Evolutionary conservation across 2,797 vertebrate species (phyloP).

Genomic region (Onychomys arenicola): DNA sequence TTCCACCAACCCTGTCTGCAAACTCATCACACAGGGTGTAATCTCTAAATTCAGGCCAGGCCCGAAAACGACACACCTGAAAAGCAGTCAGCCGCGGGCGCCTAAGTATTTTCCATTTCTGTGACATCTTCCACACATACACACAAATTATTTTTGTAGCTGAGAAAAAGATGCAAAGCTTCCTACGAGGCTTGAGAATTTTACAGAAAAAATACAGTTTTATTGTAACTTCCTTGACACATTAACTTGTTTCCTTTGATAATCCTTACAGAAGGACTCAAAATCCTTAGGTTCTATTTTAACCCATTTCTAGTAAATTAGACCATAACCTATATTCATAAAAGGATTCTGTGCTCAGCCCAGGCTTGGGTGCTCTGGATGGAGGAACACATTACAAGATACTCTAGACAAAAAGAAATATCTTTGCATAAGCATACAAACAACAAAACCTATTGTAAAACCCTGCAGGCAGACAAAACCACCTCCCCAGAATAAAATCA

Average conservation of each 20-base stretch:
- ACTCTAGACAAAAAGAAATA: slow-evolving; percentile 67
- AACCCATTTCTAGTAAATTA: slow-evolving; percentile 78
- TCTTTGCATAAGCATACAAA: slow-evolving; percentile 36
- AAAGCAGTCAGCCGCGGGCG: neutral
- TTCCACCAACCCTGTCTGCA: neutral
- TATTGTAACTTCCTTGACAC: slow-evolving; percentile 84
- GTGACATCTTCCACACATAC: slow-evolving; percentile 69
- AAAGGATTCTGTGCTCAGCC: slow-evolving; percentile 69
- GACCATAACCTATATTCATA: neutral
- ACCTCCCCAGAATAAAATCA: slow-evolving; percentile 54
- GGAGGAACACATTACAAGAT: slow-evolving; percentile 70
- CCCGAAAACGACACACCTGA: slow-evolving; percentile 25
- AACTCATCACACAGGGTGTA: slow-evolving; percentile 4
- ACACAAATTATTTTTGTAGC: slow-evolving; percentile 81
- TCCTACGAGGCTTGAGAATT: slow-evolving; percentile 78
- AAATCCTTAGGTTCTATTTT: slow-evolving; percentile 72
- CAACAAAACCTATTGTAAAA: slow-evolving; percentile 61
- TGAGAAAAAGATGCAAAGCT: slow-evolving; percentile 76
- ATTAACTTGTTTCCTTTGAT: slow-evolving; percentile 75
- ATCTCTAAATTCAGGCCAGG: slow-evolving; percentile 42
- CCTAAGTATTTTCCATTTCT: neutral
- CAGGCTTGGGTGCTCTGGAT: slow-evolving; percentile 60
- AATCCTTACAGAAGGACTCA: slow-evolving; percentile 81
- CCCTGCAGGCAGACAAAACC: slow-evolving; percentile 40
- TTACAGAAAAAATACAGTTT: slow-evolving; percentile 81